Conservation (phyloP, 2,113 vertebrate genomes). For the Macroglossus sobrinus region DNA sequence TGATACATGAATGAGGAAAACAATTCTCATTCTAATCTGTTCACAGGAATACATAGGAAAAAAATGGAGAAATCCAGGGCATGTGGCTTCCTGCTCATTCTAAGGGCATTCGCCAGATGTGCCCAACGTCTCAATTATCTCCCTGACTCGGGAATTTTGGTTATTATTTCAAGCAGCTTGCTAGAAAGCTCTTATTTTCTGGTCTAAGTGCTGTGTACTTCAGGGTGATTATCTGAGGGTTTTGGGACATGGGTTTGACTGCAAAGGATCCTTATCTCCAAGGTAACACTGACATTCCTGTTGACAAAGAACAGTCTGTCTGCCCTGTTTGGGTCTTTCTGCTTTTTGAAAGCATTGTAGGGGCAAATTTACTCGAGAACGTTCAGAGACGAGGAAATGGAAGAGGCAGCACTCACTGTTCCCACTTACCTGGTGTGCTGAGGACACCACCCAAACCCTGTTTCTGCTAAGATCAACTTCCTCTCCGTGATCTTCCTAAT, state of each 20-base stretch:
- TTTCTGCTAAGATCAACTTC: background rate
- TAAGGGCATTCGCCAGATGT: background rate
- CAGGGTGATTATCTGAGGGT: constrained; percentile 11
- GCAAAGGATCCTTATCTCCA: constrained; percentile 43
- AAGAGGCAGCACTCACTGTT: background rate
- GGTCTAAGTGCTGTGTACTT: background rate
- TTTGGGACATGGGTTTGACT: constrained; percentile 29
- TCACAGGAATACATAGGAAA: background rate
- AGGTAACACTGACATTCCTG: constrained; percentile 42
- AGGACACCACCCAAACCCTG: background rate
- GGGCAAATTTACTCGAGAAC: constrained; percentile 18
- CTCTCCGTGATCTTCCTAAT: background rate
- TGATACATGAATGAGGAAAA: constrained; percentile 47
- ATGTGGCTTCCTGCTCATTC: background rate
- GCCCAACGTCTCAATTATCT: background rate
- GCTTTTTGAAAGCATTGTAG: constrained; percentile 6
- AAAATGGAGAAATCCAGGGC: background rate
- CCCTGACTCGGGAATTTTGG: background rate
- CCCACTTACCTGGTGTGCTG: background rate
- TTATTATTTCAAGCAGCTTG: background rate
- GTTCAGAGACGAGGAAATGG: background rate
- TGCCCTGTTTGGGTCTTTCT: constrained; percentile 3
- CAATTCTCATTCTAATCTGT: constrained; percentile 33
- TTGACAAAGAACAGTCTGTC: constrained; percentile 48
- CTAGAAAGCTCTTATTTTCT: background rate